A percentile compares a stretch with the other conserved stretches of the same genome.
Evolutionary conservation across 2,888 invertebrate genomes (phyloP).

Genomic region (Abrostola tripartita): DNA sequence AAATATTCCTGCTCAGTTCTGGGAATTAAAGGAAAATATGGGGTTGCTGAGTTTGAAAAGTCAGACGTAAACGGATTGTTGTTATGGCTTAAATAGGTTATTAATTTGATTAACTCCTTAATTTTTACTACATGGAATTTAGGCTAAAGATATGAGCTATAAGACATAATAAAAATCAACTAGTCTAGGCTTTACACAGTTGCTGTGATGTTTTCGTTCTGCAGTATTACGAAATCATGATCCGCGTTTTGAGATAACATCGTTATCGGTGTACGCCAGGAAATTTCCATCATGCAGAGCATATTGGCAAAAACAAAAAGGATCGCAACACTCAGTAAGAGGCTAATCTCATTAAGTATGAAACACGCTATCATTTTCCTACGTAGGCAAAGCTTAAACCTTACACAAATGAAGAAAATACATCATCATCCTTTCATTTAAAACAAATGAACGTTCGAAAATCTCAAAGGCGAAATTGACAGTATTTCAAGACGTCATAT

Average conservation of each 20-base stretch:
- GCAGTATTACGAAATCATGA: too few species aligned
- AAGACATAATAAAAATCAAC: background rate
- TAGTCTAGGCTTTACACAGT: background rate
- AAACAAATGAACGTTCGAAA: background rate
- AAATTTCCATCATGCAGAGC: too few species aligned
- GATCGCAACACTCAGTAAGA: too few species aligned
- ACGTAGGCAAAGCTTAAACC: background rate
- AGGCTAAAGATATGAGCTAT: too few species aligned
- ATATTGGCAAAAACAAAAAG: too few species aligned
- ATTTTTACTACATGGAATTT: too few species aligned
- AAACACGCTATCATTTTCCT: too few species aligned
- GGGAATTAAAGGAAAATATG: conserved; percentile 43
- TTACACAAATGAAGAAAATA: background rate
- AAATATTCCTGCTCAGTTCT: conserved; percentile 35
- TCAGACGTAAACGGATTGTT: conserved; percentile 20
- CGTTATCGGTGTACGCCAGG: too few species aligned
- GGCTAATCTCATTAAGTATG: too few species aligned
- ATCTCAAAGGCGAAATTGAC: conserved; percentile 4
- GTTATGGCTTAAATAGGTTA: background rate
- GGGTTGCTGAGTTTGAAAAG: conserved; percentile 22
- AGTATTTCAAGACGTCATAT: conserved; percentile 12
- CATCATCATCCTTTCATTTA: background rate
- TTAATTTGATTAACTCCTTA: too few species aligned
- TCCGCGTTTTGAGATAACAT: too few species aligned
- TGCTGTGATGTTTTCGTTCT: too few species aligned